Base-by-base conservation (phyloP, 1,140 invertebrate genomes). In the Drosophila murphyi region DNA sequence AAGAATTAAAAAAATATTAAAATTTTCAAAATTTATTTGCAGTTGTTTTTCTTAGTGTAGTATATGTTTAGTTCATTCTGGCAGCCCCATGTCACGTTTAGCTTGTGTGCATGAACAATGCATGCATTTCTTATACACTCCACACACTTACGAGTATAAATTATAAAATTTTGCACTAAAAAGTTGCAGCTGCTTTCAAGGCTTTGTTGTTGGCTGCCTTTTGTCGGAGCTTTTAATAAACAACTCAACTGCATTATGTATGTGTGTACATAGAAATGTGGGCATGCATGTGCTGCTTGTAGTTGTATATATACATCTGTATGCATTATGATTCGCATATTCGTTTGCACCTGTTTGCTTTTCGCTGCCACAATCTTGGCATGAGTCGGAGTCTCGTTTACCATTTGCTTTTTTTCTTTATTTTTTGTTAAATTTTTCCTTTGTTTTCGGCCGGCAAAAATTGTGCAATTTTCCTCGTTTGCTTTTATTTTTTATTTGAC, bases 361-460 rank as follows among this genome's bases (percentile, higher is more conserved):
- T 72, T 51, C 63, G 28, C 47, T 65, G 62, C 20, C 7, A 7
- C 34, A 4, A 1, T n/a, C 12, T 41, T 29, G 31, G 34, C 8
- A 8, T 34, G 12, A 31, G 12, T 32, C n/a, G 7, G 6, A 34
- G 12, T 45, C 10, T 41, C 8, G 12, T 4, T 12, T 6, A 1
- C 6, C 10, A 31, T 48, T 55, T 51, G 50, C 73, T 77, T 60
- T 78, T 86, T 80, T 39, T 59, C 2, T 80, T 87, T 87, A 54
- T 67, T 88, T 88, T 87, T 77, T 88, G 72, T 88, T 77, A 80
- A 88, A 88, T 83, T 87, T 67, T 78, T 83, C 72, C 85, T 80
- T 87, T 87, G 83, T 87, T 82, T 82, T 87, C 70, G 67, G 76
- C 70, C 77, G 83, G 85, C 68, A 89, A 89, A 89, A 82, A 85